A percentile compares a stretch with the other conserved stretches of the same genome.
phyloP scores from a whole-genome alignment of 2,888 invertebrate species.

The Melinaea menophilus region DNA sequence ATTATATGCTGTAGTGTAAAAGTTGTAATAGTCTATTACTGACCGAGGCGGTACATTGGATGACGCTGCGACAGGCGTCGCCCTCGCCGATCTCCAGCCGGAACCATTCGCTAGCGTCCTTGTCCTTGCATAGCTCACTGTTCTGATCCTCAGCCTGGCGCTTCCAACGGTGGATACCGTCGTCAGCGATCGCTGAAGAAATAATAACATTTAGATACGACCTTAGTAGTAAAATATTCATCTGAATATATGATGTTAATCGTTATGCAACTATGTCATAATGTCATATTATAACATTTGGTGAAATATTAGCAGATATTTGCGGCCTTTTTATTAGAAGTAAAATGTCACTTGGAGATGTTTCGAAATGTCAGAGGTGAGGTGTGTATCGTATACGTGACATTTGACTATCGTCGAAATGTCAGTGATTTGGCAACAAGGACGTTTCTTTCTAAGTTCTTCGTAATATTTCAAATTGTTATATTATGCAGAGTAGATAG shows the following conservation, averaged over 20 bases:
- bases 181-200: constrained; percentile 48
- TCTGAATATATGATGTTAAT: background rate
- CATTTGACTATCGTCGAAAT: constrained; percentile 73
- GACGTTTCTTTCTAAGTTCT: constrained; percentile 74
- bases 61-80: constrained; percentile 95
- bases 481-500: constrained; percentile 66
- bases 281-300: constrained; percentile 18
- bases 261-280: constrained; percentile 2
- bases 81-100: constrained; percentile 92
- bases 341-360: constrained; percentile 61
- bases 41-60: constrained; percentile 95
- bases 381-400: constrained; percentile 61
- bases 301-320: constrained; percentile 31
- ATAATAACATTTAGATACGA: background rate
- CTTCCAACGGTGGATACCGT: constrained; percentile 77
- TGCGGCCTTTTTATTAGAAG: constrained; percentile 48
- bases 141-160: constrained; percentile 91
- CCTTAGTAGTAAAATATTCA: background rate
- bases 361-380: constrained; percentile 67
- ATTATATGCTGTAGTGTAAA: constrained; percentile 34
- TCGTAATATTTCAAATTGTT: constrained; percentile 60
- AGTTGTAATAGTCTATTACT: constrained; percentile 56
- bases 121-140: constrained; percentile 93
- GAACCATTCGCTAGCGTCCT: constrained; percentile 97
- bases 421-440: constrained; percentile 76